Evolutionary conservation across 2,888 invertebrate species (phyloP), one percentile per base, ranked within the genome.

Genomic region (Noctua fimbriata): DNA sequence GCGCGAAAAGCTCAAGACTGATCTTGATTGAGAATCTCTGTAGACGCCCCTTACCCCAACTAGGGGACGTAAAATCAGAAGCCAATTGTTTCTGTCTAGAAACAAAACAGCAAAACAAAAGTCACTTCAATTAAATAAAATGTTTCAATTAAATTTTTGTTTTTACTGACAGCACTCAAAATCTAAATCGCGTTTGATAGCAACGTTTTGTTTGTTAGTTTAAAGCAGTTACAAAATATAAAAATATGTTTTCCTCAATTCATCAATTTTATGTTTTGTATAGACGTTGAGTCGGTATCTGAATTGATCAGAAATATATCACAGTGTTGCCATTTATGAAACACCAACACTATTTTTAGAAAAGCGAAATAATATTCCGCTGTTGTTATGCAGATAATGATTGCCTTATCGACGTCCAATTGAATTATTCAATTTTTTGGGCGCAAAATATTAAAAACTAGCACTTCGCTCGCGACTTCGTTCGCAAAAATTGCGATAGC

Each of bases 211-310:
- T 82, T 63, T 69, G 73, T 76, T 75, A 28, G 12, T 14, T 49
- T 47, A 21, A 69, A 83, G 65, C 32, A 41, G 52, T 47, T 55
- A 24, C 47, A 21, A 65, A 44, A 60, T 28, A 41, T 14, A 21
- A n/a, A 1, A 36, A 41, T 60, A 24, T 36, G 24, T 69, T 83
- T 83, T 70, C 41, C 76, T 28, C 16, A 49, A 44, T 66, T 52
- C 83, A 70, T 83, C 9, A 21, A 69, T 76, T 73, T 66, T 66
- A 24, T 66, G 55, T 69, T 76, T 58, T 24, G 7, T 3, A 79
- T 70, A 55, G 47, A 16, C 24, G 16, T 28, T 55, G n/a, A 79
- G 24, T 12, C 47, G 24, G 7, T 58, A 76, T 70, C 77, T 18
- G 44, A 36, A 76, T 83, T n/a, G 41, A 66, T 76, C 49, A 32